A percentile compares a stretch with the other conserved stretches of the same genome.
phyloP scores from a whole-genome alignment of 64 coral and sea anemone genomes.

The Actinia equina region DNA sequence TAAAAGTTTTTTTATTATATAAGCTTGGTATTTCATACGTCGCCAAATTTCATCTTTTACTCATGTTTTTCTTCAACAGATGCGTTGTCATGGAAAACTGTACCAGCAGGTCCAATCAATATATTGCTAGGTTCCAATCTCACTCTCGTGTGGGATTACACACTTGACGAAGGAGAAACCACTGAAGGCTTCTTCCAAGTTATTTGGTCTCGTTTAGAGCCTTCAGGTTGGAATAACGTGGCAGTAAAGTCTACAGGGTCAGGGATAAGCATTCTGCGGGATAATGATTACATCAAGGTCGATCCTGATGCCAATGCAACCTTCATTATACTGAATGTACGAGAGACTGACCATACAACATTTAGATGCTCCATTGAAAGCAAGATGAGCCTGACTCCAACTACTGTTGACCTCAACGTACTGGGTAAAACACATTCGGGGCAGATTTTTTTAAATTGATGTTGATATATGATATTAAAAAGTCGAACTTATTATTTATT shows the following conservation, averaged over 20 bases:
- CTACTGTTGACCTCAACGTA: slow-evolving; percentile 33
- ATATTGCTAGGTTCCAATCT: slow-evolving; percentile 36
- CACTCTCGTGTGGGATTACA: slow-evolving; percentile 47
- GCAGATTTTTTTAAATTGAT: too few relatives aligned
- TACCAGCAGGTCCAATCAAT: slow-evolving; percentile 15
- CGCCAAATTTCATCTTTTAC: too few relatives aligned
- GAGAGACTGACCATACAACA: slow-evolving; percentile 26
- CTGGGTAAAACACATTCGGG: slow-evolving; percentile 8
- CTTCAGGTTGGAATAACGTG: slow-evolving; percentile 39
- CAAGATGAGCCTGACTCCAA: slow-evolving; percentile 28
- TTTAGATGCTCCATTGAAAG: slow-evolving; percentile 43
- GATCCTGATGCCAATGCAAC: slow-evolving; percentile 32
- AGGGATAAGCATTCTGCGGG: slow-evolving; percentile 41
- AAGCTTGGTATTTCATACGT: too few relatives aligned
- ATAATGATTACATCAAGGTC: slow-evolving; percentile 23
- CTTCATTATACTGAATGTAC: slow-evolving; percentile 33
- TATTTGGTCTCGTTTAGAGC: slow-evolving; percentile 42
- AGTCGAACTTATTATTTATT: too few relatives aligned
- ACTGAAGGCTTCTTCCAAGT: slow-evolving; percentile 53
- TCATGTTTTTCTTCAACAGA: neutral
- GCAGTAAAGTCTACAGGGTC: slow-evolving; percentile 41
- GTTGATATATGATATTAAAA: too few relatives aligned
- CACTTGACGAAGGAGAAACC: slow-evolving; percentile 18
- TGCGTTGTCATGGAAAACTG: slow-evolving; percentile 51
- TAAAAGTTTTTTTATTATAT: too few relatives aligned